Evolutionary conservation across 2,888 invertebrate species (phyloP), one percentile per base, ranked within the genome.

Genomic region (Spodoptera picta): DNA sequence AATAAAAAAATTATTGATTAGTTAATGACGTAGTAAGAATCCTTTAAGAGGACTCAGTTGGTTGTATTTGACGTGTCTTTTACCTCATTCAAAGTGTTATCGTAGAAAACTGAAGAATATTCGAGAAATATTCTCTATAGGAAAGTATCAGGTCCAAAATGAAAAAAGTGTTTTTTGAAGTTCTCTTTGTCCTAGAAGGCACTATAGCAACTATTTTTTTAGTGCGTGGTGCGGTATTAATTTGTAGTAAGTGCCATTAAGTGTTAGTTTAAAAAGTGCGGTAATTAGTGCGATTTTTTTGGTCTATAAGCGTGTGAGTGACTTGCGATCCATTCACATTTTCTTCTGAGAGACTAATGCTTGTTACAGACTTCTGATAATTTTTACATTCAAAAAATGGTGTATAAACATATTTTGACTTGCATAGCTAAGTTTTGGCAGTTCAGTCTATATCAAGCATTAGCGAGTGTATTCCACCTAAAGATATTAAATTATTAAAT

Each of bases 291-390:
- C 69, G 64, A 19, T 19, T 44, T 0, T 53, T 48, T 52, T 53
- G 3, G 27, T 56, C 69, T 73, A 73, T 45, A 73, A 73, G 72
- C 72, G 69, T 64, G 73, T 64, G 4, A 48, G 72, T 73, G 72
- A 49, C 49, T 55, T 69, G 69, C 69, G 53, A 31, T 36, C 23
- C 46, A 47, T 48, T 51, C 14, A 14, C 31, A 24, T 44, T 50
- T 44, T 9, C 19, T 14, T 36, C 23, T 11, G 3, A 12, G 27
- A 11, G 0, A 27, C 63, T 60, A 45, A 11, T 60, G 56, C 54
- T 63, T 12, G 27, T 51, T 86, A 57, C 42, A 45, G 49, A 61
- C 52, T 23, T 45, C 31, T 51, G 3, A 41, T 1, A 1, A 19
- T 1, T 24, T 47, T 12, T 9, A 23, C 12, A 44, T n/a, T 31